Conservation (phyloP, 2,888 invertebrate genomes). For the Buathra laborator region DNA sequence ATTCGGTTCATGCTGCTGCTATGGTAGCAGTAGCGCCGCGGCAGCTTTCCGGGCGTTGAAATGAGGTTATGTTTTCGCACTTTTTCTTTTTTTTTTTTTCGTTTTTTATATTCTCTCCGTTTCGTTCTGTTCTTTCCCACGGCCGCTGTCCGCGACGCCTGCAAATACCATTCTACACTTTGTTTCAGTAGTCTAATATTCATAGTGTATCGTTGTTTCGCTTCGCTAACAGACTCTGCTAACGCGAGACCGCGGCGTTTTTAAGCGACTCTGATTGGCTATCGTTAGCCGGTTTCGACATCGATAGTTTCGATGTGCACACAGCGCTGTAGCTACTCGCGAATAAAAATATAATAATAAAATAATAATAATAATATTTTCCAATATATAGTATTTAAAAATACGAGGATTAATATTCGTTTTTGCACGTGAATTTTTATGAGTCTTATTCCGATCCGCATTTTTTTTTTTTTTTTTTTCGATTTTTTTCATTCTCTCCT, state of each 20-base stretch:
- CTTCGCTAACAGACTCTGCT: not conserved
- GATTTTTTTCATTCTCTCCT: not conserved
- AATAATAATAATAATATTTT: not conserved
- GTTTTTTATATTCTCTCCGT: not conserved
- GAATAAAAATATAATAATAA: not conserved
- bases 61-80: constrained; percentile 50
- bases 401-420: not conserved
- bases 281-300: not conserved
- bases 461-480: not conserved
- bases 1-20: constrained; percentile 13
- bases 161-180: not conserved
- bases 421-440: not conserved
- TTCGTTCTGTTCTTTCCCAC: constrained; percentile 46
- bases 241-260: not conserved
- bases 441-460: not conserved
- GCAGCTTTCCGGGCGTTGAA: constrained; percentile 41
- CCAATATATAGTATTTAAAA: too few relatives aligned
- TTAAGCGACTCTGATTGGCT: constrained; percentile 9
- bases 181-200: constrained; percentile 7
- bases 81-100: constrained; percentile 37
- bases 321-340: not conserved
- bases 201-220: not conserved
- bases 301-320: not conserved
- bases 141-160: constrained; percentile 32
- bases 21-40: constrained; percentile 1